Percentiles rank a stretch among this genome's conserved stretches.
These are phyloP conservation scores for Antidorcas marsupialis DNA, from an alignment of 2,113 vertebrate genomes.

Conservation along the genomic window DNA sequence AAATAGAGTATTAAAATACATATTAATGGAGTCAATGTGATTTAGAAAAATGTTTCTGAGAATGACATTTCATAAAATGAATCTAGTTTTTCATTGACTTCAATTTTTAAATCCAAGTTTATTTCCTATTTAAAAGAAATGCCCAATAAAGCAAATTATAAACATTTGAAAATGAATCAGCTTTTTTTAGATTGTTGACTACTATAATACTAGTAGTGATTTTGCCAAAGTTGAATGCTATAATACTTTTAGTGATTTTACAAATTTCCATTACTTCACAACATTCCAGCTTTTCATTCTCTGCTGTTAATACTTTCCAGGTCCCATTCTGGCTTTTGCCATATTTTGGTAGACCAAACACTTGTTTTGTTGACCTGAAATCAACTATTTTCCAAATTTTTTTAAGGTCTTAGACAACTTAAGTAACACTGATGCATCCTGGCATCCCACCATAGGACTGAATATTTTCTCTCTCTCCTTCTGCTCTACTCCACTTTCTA, in stretches of 20 bases:
- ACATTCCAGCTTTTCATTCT: neutral
- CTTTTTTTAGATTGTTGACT: neutral
- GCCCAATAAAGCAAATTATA: neutral
- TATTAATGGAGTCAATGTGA: slow-evolving; percentile 27
- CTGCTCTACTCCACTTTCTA: neutral
- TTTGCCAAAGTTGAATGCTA: neutral
- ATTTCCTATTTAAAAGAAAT: slow-evolving; percentile 15
- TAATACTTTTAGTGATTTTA: neutral
- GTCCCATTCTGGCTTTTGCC: neutral
- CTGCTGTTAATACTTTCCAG: neutral
- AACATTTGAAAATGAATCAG: neutral
- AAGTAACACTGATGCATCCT: neutral
- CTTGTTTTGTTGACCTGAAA: neutral
- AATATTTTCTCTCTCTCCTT: neutral
- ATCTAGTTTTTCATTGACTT: slow-evolving; percentile 31
- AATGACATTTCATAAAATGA: neutral
- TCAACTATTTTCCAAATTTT: neutral
- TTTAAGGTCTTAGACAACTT: neutral
- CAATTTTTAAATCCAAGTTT: neutral
- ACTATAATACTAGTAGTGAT: neutral
- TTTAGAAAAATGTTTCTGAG: slow-evolving; percentile 22
- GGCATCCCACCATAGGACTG: neutral
- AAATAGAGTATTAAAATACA: slow-evolving; percentile 1
- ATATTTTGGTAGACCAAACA: neutral
- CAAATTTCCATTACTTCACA: neutral